Conservation (phyloP, 2,797 vertebrate genomes). For the Oreochromis mossambicus region DNA sequence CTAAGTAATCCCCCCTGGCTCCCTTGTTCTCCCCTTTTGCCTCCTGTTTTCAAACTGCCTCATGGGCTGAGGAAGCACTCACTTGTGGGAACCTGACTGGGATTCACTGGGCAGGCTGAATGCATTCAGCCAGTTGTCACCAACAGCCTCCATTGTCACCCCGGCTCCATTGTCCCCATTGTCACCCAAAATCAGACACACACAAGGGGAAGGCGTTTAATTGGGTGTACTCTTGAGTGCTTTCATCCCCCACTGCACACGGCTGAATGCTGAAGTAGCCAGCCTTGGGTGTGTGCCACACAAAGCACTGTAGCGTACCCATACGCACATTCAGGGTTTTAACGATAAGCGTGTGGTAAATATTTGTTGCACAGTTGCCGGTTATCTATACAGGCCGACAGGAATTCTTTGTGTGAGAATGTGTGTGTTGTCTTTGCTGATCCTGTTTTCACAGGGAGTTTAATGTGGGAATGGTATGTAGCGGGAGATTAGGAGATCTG, state of each 20-base stretch:
- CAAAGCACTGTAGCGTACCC: slow-evolving; percentile 53
- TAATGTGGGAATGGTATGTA: slow-evolving; percentile 73
- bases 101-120: slow-evolving; percentile 68
- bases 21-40: not conserved
- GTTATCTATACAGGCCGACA: slow-evolving; percentile 46
- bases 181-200: slow-evolving; percentile 73
- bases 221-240: slow-evolving; percentile 73
- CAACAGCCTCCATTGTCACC: slow-evolving; percentile 70
- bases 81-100: slow-evolving; percentile 72
- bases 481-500: slow-evolving; percentile 53
- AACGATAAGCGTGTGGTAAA: slow-evolving; percentile 67
- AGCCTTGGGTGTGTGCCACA: slow-evolving; percentile 37
- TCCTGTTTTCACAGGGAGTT: slow-evolving; percentile 63
- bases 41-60: slow-evolving; percentile 36
- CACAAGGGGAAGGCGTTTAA: slow-evolving; percentile 77
- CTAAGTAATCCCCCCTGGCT: not conserved
- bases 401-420: slow-evolving; percentile 66
- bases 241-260: slow-evolving; percentile 68
- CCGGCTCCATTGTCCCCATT: slow-evolving; percentile 64
- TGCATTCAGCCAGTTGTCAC: slow-evolving; percentile 64
- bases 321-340: slow-evolving; percentile 42
- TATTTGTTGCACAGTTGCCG: slow-evolving; percentile 58
- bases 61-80: slow-evolving; percentile 57
- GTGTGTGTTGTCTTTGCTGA: slow-evolving; percentile 66
- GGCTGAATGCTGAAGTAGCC: slow-evolving; percentile 53